These are phyloP conservation scores for Xestoiulus laeticollis DNA, from an alignment of 2,888 invertebrate genomes.

Conservation along the genomic window DNA sequence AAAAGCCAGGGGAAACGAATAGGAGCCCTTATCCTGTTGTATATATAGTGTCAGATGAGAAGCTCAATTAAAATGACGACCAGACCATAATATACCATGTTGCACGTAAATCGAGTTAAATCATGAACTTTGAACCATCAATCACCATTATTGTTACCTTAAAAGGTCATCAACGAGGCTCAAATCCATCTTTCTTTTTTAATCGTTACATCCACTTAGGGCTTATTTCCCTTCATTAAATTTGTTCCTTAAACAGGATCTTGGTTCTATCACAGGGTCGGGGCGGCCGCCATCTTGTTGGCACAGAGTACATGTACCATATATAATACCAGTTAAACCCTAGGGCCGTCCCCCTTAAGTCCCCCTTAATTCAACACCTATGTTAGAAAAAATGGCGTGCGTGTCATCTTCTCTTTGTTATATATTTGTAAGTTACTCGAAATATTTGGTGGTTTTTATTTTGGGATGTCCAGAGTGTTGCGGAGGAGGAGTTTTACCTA, in stretches of 20 bases:
- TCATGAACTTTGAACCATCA: neutral
- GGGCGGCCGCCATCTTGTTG: neutral
- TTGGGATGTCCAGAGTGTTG: neutral
- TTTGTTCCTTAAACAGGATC: neutral
- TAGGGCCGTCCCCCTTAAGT: neutral
- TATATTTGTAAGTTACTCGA: conserved; percentile 7
- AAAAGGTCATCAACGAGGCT: neutral
- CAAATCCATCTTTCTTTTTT: conserved; percentile 9
- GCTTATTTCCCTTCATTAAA: neutral
- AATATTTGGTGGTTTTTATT: neutral
- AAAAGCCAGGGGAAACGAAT: too few relatives aligned
- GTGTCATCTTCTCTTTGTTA: conserved; percentile 30
- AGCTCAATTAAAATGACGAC: neutral
- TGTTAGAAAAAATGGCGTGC: conserved; percentile 10
- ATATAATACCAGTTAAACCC: neutral
- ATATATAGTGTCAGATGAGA: too few relatives aligned
- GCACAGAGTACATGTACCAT: neutral
- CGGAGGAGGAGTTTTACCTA: neutral
- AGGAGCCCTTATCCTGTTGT: too few relatives aligned
- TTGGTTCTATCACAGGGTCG: neutral
- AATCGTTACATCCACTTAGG: neutral
- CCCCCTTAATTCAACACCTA: neutral
- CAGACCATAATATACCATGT: neutral
- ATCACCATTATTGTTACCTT: conserved; percentile 7
- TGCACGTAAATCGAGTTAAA: neutral